Base-by-base conservation (phyloP, 2,888 invertebrate species). In the Melanophora roralis region DNA sequence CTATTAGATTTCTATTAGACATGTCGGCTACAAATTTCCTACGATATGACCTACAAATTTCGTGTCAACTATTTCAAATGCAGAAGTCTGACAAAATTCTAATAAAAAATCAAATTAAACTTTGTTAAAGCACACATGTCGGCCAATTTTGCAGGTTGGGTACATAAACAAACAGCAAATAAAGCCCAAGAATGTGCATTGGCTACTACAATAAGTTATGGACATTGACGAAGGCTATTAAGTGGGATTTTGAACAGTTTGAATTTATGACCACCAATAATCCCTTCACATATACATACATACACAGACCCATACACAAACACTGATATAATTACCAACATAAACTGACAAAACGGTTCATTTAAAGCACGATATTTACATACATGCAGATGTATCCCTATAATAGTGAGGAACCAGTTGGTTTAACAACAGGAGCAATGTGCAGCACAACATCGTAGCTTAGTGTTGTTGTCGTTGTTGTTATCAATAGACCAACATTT, bases 211-310 rank as follows among this genome's bases (percentile, higher is more conserved):
- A 27, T 36, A 40, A 60, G 57, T 49, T 49, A 65, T 73, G 71
- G 65, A 53, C 59, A 76, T 65, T 71, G 71, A 77, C 76, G 74
- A 71, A 77, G 76, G 81, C 86, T 86, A 87, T 86, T 87, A 86
- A 87, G 85, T 86, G 87, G 84, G 84, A 85, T 85, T 84, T 86
- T 84, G 87, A 85, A 83, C 85, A 86, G 86, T 86, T 85, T 85
- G 84, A 88, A 87, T 87, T 87, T 87, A 87, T 88, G 88, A 83
- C 80, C 68, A 73, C 68, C 80, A 72, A 80, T 80, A 80, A 79
- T 75, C 69, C 76, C 69, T 74, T 49, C 57, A 68, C 43, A 67
- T 40, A 47, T 19, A 57, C n/a, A 23, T 38, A 27, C 51, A 59
- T 8, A 45, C 40, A 74, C 57, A 32, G 2, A 19, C 12, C 12